phyloP scores from a whole-genome alignment of 2,113 vertebrate species.

The Stigmatopora argus region DNA sequence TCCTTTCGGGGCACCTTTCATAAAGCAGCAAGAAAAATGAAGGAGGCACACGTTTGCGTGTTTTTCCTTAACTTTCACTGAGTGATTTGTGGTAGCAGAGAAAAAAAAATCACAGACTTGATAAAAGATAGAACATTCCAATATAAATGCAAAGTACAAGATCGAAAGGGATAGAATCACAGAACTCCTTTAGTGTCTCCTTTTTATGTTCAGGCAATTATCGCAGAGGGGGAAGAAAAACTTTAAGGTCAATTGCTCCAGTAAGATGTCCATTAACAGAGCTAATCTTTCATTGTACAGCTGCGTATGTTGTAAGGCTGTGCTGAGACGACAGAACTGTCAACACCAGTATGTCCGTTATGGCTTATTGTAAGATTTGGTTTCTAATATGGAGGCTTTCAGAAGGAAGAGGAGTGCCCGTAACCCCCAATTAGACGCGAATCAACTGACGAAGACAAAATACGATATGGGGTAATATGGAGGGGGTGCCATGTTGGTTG shows the following conservation, averaged over 20 bases:
- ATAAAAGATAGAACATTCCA: neutral
- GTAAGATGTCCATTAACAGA: constrained; percentile 45
- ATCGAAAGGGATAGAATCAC: neutral
- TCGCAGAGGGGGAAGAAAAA: constrained; percentile 19
- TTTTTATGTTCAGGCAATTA: constrained; percentile 17
- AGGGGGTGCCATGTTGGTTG: constrained; percentile 9
- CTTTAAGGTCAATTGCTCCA: constrained; percentile 42
- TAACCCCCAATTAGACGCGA: constrained; percentile 71
- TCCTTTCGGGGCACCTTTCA: constrained; percentile 26
- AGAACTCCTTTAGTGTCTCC: neutral
- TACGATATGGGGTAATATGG: constrained; percentile 18
- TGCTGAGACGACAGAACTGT: constrained; percentile 62
- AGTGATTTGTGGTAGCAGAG: neutral
- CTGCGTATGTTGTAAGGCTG: constrained; percentile 46
- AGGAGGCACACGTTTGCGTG: neutral
- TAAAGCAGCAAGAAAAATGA: constrained; percentile 22
- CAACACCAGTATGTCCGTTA: constrained; percentile 65
- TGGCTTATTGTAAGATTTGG: constrained; percentile 75
- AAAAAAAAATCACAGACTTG: neutral
- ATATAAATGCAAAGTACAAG: neutral
- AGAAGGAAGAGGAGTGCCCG: constrained; percentile 55
- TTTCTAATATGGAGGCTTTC: constrained; percentile 66
- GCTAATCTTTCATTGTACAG: constrained; percentile 54
- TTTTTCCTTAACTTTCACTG: neutral
- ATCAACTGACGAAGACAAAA: constrained; percentile 60